Percentiles rank a stretch among this genome's conserved stretches.
These are phyloP conservation scores for Aelia acuminata DNA, from an alignment of 2,888 invertebrate species.

Conservation along the genomic window DNA sequence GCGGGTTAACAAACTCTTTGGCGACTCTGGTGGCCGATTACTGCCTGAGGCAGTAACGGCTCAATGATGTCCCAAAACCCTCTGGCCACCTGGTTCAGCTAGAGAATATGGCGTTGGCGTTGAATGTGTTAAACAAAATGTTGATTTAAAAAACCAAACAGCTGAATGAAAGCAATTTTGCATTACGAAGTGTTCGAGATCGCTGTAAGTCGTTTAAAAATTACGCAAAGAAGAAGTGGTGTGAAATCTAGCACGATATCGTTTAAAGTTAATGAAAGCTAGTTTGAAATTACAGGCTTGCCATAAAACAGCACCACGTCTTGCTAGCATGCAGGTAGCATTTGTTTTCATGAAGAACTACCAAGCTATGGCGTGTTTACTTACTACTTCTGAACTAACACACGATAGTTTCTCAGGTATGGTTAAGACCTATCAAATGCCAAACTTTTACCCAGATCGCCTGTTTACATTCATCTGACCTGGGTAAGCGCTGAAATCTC, in stretches of 20 bases:
- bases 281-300: not conserved
- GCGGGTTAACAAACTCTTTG: too few relatives aligned
- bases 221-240: not conserved
- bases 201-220: not conserved
- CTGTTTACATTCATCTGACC: not conserved
- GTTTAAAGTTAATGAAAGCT: conserved; percentile 13
- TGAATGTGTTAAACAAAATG: too few relatives aligned
- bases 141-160: too few relatives aligned
- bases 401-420: conserved; percentile 1
- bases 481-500: not conserved
- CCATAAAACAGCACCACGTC: not conserved
- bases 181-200: not conserved
- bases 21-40: too few relatives aligned
- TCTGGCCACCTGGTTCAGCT: too few relatives aligned
- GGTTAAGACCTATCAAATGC: not conserved
- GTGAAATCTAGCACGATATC: conserved; percentile 31
- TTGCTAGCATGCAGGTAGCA: not conserved
- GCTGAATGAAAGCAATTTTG: not conserved
- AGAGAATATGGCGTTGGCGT: too few relatives aligned
- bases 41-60: too few relatives aligned
- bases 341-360: not conserved
- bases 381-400: not conserved
- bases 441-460: not conserved
- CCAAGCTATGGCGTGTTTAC: not conserved
- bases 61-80: too few relatives aligned